Percentiles rank a stretch among this genome's conserved stretches.
Evolutionary conservation across 2,888 invertebrate genomes (phyloP).

Genomic region (Archips xylosteana): DNA sequence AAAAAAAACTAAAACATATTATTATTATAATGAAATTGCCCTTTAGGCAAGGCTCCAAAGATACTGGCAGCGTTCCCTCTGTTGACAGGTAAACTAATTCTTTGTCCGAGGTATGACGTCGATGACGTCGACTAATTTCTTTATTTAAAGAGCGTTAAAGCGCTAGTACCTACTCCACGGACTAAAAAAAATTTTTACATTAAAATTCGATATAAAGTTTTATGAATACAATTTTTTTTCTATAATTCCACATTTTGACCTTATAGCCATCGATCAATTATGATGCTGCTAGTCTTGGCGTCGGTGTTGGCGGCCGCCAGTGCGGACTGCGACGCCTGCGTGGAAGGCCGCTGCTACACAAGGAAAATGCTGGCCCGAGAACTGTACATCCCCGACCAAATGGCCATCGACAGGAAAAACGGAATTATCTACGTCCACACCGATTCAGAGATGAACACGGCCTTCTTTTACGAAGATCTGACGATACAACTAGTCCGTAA

Average conservation of each 20-base stretch:
- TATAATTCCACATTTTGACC: background rate
- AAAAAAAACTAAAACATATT: too few relatives aligned
- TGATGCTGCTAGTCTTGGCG: background rate
- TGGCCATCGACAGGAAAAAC: slow-evolving; percentile 24
- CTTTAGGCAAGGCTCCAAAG: too few relatives aligned
- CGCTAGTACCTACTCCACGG: too few relatives aligned
- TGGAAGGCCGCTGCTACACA: slow-evolving; percentile 11
- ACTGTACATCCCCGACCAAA: slow-evolving; percentile 7
- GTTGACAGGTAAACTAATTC: too few relatives aligned
- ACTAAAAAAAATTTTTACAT: too few relatives aligned
- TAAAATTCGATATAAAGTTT: too few relatives aligned
- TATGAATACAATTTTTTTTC: too few relatives aligned
- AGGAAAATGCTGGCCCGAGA: slow-evolving; percentile 7
- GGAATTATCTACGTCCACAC: slow-evolving; percentile 17
- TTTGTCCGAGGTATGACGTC: too few relatives aligned
- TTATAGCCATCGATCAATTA: background rate
- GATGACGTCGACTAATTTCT: too few relatives aligned
- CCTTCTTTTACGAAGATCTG: background rate
- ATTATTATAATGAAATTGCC: too few relatives aligned
- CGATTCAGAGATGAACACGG: background rate
- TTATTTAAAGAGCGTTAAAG: too few relatives aligned
- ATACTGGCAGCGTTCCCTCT: too few relatives aligned
- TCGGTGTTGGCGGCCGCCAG: background rate
- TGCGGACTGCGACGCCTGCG: slow-evolving; percentile 31
- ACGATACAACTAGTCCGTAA: background rate